Evolutionary conservation across 2,888 invertebrate genomes (phyloP), one percentile per base, ranked within the genome.

Genomic region (Ochropacha duplaris): DNA sequence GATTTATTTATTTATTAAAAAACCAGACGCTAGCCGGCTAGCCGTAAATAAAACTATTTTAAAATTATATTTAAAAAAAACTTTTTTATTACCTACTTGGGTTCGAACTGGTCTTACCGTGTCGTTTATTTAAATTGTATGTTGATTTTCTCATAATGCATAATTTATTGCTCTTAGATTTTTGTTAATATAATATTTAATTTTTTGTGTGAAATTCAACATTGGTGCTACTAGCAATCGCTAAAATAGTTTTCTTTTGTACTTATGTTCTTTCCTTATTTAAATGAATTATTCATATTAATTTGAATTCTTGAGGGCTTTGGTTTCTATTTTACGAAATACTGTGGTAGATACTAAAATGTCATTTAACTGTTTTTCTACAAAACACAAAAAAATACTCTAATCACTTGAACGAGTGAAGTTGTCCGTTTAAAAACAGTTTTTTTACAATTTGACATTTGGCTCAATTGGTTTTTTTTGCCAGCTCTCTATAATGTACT

Each of bases 191-290:
- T 39, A 39, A 16, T 39, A 39, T 39, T 39, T 0, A 2, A 19
- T 44, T 58, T 75, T 65, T 68, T 72, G 76, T 75, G 70, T 69
- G 76, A 72, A 75, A 70, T 81, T 79, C 78, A 77, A 79, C 76
- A 85, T 88, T 90, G 90, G 90, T 90, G 90, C 90, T 90, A 90
- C 77, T 87, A 87, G 86, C 78, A 71, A 76, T 75, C 67, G 84
- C 81, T 84, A 79, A 81, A 78, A 77, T 71, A 71, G 72, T 73
- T 70, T 72, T 60, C 67, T 74, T 69, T 65, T 76, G 71, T 79
- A 71, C 68, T 71, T 71, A 70, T 59, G 50, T 39, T 57, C 49
- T 36, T 62, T 16, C 12, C 52, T 19, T 19, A 50, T 57, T 49
- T 55, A 34, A 19, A 34, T 28, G 49, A 24, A 36, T 59, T 57